Evolutionary conservation across 2,797 vertebrate genomes (phyloP), one percentile per base, ranked within the genome.

Genomic region (Poeciliopsis turneri): DNA sequence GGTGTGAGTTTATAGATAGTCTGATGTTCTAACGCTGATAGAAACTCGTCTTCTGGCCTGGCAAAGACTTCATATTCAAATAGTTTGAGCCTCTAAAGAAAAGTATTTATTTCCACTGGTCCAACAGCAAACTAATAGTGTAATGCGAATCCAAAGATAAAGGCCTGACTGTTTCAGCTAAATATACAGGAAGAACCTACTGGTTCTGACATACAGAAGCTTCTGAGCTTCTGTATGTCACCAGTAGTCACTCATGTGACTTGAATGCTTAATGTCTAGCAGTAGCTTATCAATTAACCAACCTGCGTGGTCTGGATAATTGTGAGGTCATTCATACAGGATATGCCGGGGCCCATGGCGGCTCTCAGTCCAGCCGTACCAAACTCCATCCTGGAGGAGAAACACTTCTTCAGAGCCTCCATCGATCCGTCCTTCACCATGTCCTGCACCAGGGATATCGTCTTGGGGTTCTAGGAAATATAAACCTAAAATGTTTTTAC

Each of bases 231-330:
- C n/a, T n/a, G n/a, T n/a, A n/a, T n/a, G n/a, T n/a, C n/a, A n/a
- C n/a, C n/a, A n/a, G n/a, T n/a, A n/a, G n/a, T n/a, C 25, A 20
- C 66, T 47, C 43, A 82, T 78, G 76, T 77, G 47, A 70, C 66
- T 51, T 30, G 36, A 55, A 45, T 43, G 76, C 51, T 7, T 71
- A 51, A 72, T 72, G 39, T 51, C 30, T 7, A 13, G 61, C 28
- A 4, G 55, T 0, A 76, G 55, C 49, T 78, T 39, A 75, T 84
- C 75, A 7, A 74, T 80, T 77, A 74, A 87, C 82, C 39, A 83
- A 98, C 98, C 97, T 99, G 98, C 16, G 98, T 99, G 71, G 98
- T 99, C 94, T 99, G 98, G 86, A 99, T 98, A 89, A 99, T 96
- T 72, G 98, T 99, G 77, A 99, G 94, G 89, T 98, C 98, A 55